phyloP scores from a whole-genome alignment of 2,888 invertebrate genomes.

The Cantharis lateralis region DNA sequence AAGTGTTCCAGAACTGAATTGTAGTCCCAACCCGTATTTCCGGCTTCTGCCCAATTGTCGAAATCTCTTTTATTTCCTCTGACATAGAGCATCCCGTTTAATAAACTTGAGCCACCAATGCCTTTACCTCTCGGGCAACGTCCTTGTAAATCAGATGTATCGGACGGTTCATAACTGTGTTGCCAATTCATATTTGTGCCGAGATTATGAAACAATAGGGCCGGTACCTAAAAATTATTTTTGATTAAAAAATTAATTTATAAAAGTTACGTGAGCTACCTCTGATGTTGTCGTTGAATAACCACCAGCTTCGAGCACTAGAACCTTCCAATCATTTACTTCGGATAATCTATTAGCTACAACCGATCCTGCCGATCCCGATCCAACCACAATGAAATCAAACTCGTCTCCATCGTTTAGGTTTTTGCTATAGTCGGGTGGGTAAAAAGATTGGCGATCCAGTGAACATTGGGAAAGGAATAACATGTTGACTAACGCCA shows the following conservation, averaged over 20 bases:
- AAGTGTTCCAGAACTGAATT: conserved; percentile 76
- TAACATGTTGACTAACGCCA: conserved; percentile 44
- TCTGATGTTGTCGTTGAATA: conserved; percentile 57
- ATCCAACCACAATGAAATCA: conserved; percentile 61
- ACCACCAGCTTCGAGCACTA: conserved; percentile 61
- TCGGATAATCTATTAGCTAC: conserved; percentile 59
- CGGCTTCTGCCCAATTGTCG: conserved; percentile 78
- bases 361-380: conserved; percentile 61
- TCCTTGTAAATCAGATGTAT: conserved; percentile 44
- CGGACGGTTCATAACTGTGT: conserved; percentile 40
- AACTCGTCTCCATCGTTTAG: conserved; percentile 45
- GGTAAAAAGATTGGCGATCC: neutral
- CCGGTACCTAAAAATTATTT: conserved; percentile 40
- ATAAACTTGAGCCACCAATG: conserved; percentile 56
- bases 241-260: neutral
- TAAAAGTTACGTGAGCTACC: conserved; percentile 36
- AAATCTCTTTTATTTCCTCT: conserved; percentile 72
- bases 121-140: conserved; percentile 58
- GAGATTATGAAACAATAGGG: conserved; percentile 37
- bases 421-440: neutral
- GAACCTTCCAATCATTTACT: conserved; percentile 53
- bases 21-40: conserved; percentile 55
- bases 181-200: conserved; percentile 45
- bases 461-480: neutral
- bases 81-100: conserved; percentile 57